Evolutionary conservation across 1,140 invertebrate species (phyloP).

Genomic region (Drosophila burlai): DNA sequence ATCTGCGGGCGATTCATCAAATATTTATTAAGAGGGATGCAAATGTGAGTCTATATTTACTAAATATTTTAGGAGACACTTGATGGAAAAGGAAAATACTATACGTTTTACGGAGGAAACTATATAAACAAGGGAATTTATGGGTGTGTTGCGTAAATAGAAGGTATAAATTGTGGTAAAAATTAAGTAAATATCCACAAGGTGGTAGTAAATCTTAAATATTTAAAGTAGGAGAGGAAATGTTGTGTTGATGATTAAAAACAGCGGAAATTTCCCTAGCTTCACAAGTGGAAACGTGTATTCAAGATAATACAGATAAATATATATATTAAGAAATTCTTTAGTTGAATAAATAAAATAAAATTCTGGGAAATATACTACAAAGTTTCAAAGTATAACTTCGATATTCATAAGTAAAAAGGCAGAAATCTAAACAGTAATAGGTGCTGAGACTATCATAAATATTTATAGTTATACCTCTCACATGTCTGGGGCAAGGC

Average conservation of each 20-base stretch:
- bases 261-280: not conserved
- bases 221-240: not conserved
- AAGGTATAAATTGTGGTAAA: not conserved
- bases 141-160: not conserved
- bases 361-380: no score
- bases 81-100: not conserved
- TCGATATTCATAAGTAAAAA: not conserved
- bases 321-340: no score
- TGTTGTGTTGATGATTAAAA: no score
- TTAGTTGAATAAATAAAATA: not conserved
- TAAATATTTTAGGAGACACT: not conserved
- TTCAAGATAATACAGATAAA: not conserved
- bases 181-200: not conserved
- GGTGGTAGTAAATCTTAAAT: not conserved
- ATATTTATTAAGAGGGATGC: conserved; percentile 21
- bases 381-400: not conserved
- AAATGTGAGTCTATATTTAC: conserved; percentile 1
- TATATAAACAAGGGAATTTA: not conserved
- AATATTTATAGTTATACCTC: not conserved
- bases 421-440: not conserved
- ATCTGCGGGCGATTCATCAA: conserved; percentile 12
- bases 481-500: not conserved
- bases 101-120: not conserved
- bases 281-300: no score
- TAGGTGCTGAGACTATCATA: conserved; percentile 2